phyloP scores from a whole-genome alignment of 2,888 invertebrate species.

The Meganola albula region DNA sequence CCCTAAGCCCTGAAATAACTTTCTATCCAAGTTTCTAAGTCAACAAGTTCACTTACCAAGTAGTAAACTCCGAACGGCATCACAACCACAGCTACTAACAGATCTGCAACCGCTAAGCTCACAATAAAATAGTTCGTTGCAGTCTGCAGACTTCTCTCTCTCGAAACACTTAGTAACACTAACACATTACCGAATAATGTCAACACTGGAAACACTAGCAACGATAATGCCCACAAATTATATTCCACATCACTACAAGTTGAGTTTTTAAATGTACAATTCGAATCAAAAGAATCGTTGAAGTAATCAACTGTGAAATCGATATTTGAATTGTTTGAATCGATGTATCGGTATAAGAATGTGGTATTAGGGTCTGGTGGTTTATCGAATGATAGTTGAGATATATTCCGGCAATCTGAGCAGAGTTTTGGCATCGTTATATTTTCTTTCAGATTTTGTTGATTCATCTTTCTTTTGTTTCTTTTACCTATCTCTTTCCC shows the following conservation, averaged over 20 bases:
- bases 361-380: conserved; percentile 36
- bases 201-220: conserved; percentile 93
- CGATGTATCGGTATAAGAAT: conserved; percentile 22
- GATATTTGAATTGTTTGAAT: conserved; percentile 27
- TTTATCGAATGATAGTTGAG: conserved; percentile 41
- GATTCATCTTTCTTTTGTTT: conserved; percentile 20
- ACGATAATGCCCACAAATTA: conserved; percentile 91
- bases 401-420: conserved; percentile 44
- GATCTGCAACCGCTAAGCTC: conserved; percentile 96
- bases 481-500: conserved; percentile 4
- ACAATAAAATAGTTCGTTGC: conserved; percentile 99
- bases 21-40: not conserved
- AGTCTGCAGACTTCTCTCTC: conserved; percentile 94
- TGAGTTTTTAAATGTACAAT: conserved; percentile 52
- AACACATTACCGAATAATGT: conserved; percentile 98
- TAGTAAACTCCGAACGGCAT: conserved; percentile 99
- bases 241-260: conserved; percentile 72
- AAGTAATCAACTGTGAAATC: conserved; percentile 42
- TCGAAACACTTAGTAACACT: conserved; percentile 95
- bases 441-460: conserved; percentile 19
- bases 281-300: conserved; percentile 49
- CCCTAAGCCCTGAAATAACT: not conserved
- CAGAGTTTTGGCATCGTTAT: conserved; percentile 25
- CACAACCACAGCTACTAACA: conserved; percentile 97
- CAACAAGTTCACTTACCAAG: conserved; percentile 87